Conservation (phyloP, 2,797 vertebrate genomes). For the Coluber constrictor region DNA sequence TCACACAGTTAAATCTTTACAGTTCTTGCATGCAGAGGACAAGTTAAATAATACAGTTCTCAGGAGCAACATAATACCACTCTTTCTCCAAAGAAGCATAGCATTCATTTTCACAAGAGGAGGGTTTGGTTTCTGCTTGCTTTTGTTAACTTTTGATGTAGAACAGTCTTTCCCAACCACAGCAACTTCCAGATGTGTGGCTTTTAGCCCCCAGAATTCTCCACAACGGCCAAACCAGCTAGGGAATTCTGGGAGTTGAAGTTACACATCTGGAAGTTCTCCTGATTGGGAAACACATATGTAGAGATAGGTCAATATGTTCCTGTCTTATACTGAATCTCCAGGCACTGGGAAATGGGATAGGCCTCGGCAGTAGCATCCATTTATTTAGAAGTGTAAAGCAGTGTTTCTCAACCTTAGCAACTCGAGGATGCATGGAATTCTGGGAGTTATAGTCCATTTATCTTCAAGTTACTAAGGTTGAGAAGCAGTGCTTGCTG, state of each 20-base stretch:
- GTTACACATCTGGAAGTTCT: neutral
- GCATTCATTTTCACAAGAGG: neutral
- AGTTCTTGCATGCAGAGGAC: neutral
- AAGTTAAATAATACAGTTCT: neutral
- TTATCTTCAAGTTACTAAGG: neutral
- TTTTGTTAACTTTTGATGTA: conserved; percentile 7
- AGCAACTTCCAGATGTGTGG: neutral
- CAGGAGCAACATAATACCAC: neutral
- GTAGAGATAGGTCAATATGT: neutral
- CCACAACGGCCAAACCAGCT: neutral
- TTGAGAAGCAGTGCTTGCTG: neutral
- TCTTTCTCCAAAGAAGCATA: neutral
- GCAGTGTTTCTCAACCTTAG: neutral
- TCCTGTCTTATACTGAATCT: neutral
- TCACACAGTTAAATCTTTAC: neutral
- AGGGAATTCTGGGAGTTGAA: neutral
- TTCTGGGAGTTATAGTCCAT: neutral
- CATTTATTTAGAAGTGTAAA: neutral
- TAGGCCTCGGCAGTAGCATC: neutral
- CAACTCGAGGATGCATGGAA: neutral
- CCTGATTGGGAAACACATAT: neutral
- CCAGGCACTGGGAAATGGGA: neutral
- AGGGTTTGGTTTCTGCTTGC: neutral
- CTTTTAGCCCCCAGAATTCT: neutral
- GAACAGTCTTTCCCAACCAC: neutral